Evolutionary conservation across 2,888 invertebrate genomes (phyloP), one percentile per base, ranked within the genome.

Genomic region (Theodoxus fluviatilis): DNA sequence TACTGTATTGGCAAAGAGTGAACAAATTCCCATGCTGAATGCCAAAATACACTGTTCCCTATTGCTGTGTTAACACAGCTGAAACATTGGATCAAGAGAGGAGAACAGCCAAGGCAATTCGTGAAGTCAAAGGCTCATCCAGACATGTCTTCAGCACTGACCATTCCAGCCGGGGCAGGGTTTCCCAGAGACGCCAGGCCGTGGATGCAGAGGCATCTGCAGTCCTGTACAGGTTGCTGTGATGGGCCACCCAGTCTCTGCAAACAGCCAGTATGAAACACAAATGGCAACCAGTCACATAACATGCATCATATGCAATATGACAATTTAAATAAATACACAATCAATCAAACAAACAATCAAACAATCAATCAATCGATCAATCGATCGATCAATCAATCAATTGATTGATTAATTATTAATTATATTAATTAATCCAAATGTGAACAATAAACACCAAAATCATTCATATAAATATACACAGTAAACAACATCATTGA

Each of bases 181-280:
- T 86, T 94, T 91, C 0, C 97, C 97, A 0, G 94, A 92, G 0
- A 93, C 92, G 79, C 91, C 92, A 25, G 80, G 75, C 6, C 81
- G 80, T 0, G 94, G 93, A 73, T 90, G 89, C 18, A 83, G 74
- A 0, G 91, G 88, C 81, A 90, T 91, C 0, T 91, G 92, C 55
- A 94, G 91, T 0, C 94, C 96, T 9, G 93, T 83, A 82, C 94
- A 94, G 0, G 93, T 92, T 0, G 94, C 93, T 0, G 95, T 94
- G 70, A 97, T 93, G 0, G 95, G 92, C 73, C 94, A 94, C 0
- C 96, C 96, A 0, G 94, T 94, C 88, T 97, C 97, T 87, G 78
- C 35, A 18, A n/a, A 35, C 64, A 64, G 35, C 12, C 18, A 38
- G 18, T n/a, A 15, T 12, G 61, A 9, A 28, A 4, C 18, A 18